Evolutionary conservation across 1,140 invertebrate genomes (phyloP).

Genomic region (Saccostrea echinata): DNA sequence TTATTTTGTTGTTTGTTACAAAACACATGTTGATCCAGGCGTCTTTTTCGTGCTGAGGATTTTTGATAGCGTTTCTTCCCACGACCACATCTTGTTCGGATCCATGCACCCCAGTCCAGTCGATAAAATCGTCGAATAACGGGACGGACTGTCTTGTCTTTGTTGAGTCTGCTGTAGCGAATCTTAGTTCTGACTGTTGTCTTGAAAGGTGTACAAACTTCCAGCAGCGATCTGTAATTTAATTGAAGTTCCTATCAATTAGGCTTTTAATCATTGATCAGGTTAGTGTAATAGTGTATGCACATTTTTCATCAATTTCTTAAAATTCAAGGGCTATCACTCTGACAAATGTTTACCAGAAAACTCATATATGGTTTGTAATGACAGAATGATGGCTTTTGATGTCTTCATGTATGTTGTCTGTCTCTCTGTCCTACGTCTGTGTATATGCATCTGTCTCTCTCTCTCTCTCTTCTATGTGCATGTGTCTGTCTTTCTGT

Average conservation of each 20-base stretch:
- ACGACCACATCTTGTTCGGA: constrained; percentile 88
- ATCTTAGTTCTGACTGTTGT: constrained; percentile 62
- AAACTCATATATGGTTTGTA: too few species aligned
- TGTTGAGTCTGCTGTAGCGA: constrained; percentile 80
- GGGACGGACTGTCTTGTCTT: constrained; percentile 87
- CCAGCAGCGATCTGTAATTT: constrained; percentile 59
- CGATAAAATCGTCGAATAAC: constrained; percentile 89
- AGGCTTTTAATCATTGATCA: too few species aligned
- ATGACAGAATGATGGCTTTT: too few species aligned
- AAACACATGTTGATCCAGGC: constrained; percentile 89
- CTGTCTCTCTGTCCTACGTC: too few species aligned
- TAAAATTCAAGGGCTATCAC: too few species aligned
- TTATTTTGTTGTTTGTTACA: constrained; percentile 86
- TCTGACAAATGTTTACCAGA: too few species aligned
- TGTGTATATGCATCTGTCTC: not conserved
- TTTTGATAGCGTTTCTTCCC: constrained; percentile 89
- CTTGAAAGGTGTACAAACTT: constrained; percentile 51
- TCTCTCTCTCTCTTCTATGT: not conserved
- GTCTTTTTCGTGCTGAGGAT: constrained; percentile 80
- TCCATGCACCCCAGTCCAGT: constrained; percentile 93
- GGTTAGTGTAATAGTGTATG: too few species aligned
- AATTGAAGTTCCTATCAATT: not conserved
- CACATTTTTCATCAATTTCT: too few species aligned
- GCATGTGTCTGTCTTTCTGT: not conserved
- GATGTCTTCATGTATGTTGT: too few species aligned